These are phyloP conservation scores for Limulus polyphemus DNA, from an alignment of 2,888 invertebrate genomes.

Conservation along the genomic window DNA sequence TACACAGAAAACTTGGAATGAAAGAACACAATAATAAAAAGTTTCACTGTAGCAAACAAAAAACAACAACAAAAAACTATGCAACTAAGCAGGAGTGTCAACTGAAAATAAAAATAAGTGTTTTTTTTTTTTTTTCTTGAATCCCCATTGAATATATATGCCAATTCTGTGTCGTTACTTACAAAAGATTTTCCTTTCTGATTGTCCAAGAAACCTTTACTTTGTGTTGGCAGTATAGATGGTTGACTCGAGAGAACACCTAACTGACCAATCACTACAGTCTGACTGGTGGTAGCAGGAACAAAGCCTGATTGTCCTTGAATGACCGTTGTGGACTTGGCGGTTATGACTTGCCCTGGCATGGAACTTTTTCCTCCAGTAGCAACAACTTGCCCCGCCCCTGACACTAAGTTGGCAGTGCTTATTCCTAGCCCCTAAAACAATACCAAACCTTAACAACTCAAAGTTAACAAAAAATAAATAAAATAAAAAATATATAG, in stretches of 20 bases:
- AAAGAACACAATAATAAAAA: no score
- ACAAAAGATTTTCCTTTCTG: constrained; percentile 28
- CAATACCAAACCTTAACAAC: no score
- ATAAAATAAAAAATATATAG: no score
- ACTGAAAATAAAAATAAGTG: no score
- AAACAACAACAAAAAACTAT: no score
- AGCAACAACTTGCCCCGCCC: constrained; percentile 53
- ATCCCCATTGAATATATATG: no score
- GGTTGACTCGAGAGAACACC: constrained; percentile 49
- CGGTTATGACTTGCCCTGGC: constrained; percentile 62
- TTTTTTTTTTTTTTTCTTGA: no score
- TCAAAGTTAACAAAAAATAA: no score
- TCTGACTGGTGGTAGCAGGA: constrained; percentile 32
- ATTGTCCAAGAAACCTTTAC: constrained; percentile 23
- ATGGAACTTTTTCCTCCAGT: constrained; percentile 66
- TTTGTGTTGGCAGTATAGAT: constrained; percentile 46
- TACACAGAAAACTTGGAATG: no score
- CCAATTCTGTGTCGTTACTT: constrained; percentile 5
- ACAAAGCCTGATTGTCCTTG: constrained; percentile 55
- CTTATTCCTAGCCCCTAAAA: constrained; percentile 3
- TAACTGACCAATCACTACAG: constrained; percentile 41
- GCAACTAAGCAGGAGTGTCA: no score
- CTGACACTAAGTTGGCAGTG: constrained; percentile 13
- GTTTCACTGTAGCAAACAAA: no score
- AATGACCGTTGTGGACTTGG: constrained; percentile 51